A percentile compares a stretch with the other conserved stretches of the same genome.
Evolutionary conservation across 2,888 invertebrate genomes (phyloP).

Genomic region (Nasonia oneida): DNA sequence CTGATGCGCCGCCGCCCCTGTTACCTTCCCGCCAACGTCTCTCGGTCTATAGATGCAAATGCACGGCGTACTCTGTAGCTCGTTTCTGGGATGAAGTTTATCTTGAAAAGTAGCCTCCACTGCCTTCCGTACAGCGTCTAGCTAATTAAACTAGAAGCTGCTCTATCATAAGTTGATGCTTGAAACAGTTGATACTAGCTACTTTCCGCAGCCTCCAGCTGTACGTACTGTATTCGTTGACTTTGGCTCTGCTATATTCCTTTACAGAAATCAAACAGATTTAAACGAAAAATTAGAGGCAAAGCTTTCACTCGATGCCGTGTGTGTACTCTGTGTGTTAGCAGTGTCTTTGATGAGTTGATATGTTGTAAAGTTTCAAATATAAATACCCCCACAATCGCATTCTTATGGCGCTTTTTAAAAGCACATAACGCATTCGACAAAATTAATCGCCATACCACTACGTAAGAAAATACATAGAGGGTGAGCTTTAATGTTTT

Average conservation of each 20-base stretch:
- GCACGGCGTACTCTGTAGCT: conserved; percentile 20
- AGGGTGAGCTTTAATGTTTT: conserved; percentile 29
- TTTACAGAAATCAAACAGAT: neutral
- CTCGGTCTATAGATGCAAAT: conserved; percentile 49
- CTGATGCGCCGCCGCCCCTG: conserved; percentile 14
- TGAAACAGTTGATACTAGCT: conserved; percentile 47
- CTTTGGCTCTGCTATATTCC: conserved; percentile 5
- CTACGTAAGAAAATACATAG: conserved; percentile 16
- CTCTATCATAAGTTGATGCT: conserved; percentile 38
- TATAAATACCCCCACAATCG: too few relatives aligned
- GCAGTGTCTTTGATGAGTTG: too few relatives aligned
- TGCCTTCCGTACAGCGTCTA: neutral
- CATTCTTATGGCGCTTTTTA: neutral
- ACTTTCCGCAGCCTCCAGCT: conserved; percentile 18
- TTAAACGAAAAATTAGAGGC: too few relatives aligned
- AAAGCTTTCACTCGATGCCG: too few relatives aligned
- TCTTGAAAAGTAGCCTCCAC: conserved; percentile 50
- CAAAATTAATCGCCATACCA: conserved; percentile 33
- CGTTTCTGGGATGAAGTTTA: conserved; percentile 43
- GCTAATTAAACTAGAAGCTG: conserved; percentile 58
- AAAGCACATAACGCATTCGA: conserved; percentile 24
- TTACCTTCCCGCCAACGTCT: neutral
- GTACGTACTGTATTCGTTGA: neutral
- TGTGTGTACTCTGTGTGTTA: too few relatives aligned
- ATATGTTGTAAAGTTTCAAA: too few relatives aligned